Evolutionary conservation across 1,140 invertebrate species (phyloP), one percentile per base, ranked within the genome.

Genomic region (Lithobius niger): DNA sequence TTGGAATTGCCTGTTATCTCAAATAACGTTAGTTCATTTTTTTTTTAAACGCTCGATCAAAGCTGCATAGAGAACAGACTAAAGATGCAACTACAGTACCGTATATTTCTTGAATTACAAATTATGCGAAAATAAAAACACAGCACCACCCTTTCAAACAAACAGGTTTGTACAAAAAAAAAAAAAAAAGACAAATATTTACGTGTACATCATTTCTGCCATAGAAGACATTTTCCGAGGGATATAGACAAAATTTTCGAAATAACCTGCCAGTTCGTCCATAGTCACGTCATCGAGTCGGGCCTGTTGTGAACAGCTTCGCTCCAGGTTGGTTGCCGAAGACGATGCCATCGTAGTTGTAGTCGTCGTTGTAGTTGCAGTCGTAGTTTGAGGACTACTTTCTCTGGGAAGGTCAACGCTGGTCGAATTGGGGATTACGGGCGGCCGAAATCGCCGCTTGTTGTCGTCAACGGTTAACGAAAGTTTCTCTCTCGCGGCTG

Each of bases 171-270:
- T 36, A 10, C 31, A 36, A 36, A n/a, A 36, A 15, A 47, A 10
- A 47, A 13, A 47, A 47, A 21, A 47, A 18, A 10, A 43, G 15
- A 52, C 27, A 36, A 27, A 45, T 3, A 16, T 25, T 79, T 77
- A 94, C 74, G 88, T 92, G 69, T 94, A 94, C 89, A 93, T 93
- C 88, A 92, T 91, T 74, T 93, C 88, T 52, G 90, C 90, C 89
- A 93, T 93, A 49, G 83, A 82, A 27, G 88, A 92, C 90, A 93
- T 94, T 69, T 94, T 93, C 71, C 89, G 90, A 59, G 90, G 90
- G 75, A 94, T 91, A 78, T 93, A 85, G 55, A 93, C 85, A 67
- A 87, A 82, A 61, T 87, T 85, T 70, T 94, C 89, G 68, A 93
- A 89, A 70, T 94, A 94, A 66, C 85, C 86, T 50, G 89, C 89